Conservation (phyloP, 1,140 invertebrate species). For the Lycorma delicatula region DNA sequence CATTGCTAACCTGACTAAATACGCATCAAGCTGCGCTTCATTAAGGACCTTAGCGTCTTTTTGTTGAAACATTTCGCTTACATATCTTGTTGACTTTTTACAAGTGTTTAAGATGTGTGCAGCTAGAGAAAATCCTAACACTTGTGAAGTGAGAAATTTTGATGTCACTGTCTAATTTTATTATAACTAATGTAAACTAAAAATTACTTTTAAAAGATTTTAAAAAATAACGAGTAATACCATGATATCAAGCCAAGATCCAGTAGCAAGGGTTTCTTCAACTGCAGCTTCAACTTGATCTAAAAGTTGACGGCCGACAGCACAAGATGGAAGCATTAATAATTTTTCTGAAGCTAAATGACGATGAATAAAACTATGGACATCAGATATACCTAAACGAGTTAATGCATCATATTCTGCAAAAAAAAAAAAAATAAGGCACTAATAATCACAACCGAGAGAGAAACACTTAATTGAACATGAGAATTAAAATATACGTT, state of each 20-base stretch:
- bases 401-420: constrained; percentile 81
- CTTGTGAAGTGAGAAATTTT: too few relatives aligned
- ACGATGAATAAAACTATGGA: constrained; percentile 71
- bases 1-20: too few relatives aligned
- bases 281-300: constrained; percentile 74
- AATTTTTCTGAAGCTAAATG: constrained; percentile 61
- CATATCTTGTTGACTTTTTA: too few relatives aligned
- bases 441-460: too few relatives aligned
- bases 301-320: constrained; percentile 61
- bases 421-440: constrained; percentile 28
- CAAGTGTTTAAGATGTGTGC: too few relatives aligned
- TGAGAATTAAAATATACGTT: too few relatives aligned
- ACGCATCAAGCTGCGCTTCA: too few relatives aligned
- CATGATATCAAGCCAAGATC: constrained; percentile 67
- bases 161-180: neutral
- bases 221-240: constrained; percentile 30
- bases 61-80: too few relatives aligned
- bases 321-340: constrained; percentile 64
- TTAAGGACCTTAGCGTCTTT: too few relatives aligned
- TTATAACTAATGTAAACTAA: neutral
- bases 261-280: constrained; percentile 70
- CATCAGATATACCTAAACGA: constrained; percentile 82
- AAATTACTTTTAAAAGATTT: too few relatives aligned
- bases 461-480: too few relatives aligned
- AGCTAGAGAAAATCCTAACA: too few relatives aligned